Base-by-base conservation (phyloP, 2,113 vertebrate species). In the Cromileptes altivelis region DNA sequence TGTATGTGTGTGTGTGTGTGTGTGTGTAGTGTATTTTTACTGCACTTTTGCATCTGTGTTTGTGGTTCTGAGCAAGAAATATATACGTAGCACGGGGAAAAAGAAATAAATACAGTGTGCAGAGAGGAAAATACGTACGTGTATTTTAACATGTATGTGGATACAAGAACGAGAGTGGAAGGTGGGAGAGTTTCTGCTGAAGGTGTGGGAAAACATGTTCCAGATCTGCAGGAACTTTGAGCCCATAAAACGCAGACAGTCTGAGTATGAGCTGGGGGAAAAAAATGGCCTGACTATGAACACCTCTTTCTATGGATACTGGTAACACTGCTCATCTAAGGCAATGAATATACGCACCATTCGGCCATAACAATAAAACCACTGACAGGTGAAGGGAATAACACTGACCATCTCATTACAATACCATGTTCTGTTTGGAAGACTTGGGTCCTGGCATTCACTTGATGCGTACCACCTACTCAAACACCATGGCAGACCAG, bases 171-270 rank as follows among this genome's bases (percentile, higher is more conserved):
- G 30, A 25, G n/a, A 56, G 64, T 33, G 47, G 62, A 23, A 2
- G n/a, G 37, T 15, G 50, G 58, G 60, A 11, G 45, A 18, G 52
- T 72, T 56, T 47, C 6, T 33, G 58, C 10, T 18, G 49, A 83
- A 87, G 86, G 89, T 94, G 84, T 74, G 74, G 57, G 42, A 80
- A 58, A 86, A 89, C 80, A 85, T 90, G 90, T 91, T 89, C 85
- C 81, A 77, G 71, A 82, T 74, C 60, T 68, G 52, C 60, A 70
- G 58, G 61, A 65, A 70, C 52, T 75, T 52, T 7, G n/a, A 75
- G 69, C 56, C 63, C 68, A 61, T 82, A 80, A 89, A 90, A 85
- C 67, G 65, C 42, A 69, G 68, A 70, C 72, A 42, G 87, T 14
- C 79, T 70, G 33, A 37, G 75, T 75, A 72, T 52, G 52, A 47